These are phyloP conservation scores for Melinopterus prodromus DNA, from an alignment of 2,888 invertebrate species.

Conservation along the genomic window DNA sequence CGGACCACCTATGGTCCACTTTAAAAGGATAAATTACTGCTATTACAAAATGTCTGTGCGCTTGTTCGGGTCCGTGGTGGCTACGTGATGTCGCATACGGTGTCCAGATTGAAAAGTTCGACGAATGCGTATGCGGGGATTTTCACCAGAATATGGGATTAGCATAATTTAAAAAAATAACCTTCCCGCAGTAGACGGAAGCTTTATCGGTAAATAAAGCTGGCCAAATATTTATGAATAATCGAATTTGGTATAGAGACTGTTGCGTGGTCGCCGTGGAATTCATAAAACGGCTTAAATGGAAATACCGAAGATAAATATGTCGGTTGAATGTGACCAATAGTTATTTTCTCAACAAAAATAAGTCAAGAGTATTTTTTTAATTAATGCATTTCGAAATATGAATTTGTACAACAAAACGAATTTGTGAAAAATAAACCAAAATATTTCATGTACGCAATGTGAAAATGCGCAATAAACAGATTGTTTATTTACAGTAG, in stretches of 20 bases:
- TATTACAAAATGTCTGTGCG: slow-evolving; percentile 9
- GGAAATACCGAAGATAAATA: neutral
- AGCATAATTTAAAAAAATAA: neutral
- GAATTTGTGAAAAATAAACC: no score
- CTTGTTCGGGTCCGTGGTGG: neutral
- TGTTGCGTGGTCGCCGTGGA: neutral
- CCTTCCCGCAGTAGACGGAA: neutral
- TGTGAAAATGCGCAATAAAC: no score
- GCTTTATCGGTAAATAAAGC: neutral
- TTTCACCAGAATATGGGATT: neutral
- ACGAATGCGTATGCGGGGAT: neutral
- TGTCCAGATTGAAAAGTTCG: slow-evolving; percentile 5
- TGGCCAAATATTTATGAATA: neutral
- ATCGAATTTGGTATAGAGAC: neutral
- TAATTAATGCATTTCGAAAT: no score
- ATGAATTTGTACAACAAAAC: no score
- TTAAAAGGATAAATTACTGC: slow-evolving; percentile 20
- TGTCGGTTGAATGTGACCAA: neutral
- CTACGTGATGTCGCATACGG: slow-evolving; percentile 21
- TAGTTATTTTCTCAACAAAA: neutral
- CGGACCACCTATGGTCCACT: slow-evolving; percentile 21
- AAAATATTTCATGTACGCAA: no score
- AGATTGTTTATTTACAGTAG: no score
- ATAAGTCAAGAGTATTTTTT: neutral
- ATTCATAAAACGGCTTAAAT: neutral